Evolutionary conservation across 2,797 vertebrate species (phyloP).

Genomic region (Erithacus rubecula): DNA sequence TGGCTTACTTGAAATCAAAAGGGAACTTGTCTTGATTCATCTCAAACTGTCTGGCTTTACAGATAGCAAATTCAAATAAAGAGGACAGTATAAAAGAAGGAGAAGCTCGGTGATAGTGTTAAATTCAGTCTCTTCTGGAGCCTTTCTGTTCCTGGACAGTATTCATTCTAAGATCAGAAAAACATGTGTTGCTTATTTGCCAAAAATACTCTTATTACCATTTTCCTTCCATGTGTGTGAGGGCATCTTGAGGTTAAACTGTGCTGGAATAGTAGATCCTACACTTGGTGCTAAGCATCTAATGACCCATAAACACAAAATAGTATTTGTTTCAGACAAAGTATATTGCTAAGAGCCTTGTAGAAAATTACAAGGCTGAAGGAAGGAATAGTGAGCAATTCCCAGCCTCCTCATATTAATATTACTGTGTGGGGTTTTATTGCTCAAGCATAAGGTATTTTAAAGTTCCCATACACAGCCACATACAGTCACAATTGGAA

Average conservation of each 20-base stretch:
- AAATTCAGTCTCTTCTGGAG: background rate
- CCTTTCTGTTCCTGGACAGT: background rate
- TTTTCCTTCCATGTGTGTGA: background rate
- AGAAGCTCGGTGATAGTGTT: background rate
- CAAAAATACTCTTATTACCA: background rate
- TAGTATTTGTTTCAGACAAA: background rate
- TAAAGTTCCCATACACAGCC: background rate
- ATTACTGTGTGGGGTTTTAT: background rate
- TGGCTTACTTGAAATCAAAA: constrained; percentile 40
- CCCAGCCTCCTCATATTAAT: background rate
- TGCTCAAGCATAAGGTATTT: background rate
- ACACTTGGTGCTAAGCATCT: background rate
- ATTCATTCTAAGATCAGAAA: background rate
- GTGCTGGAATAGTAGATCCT: background rate
- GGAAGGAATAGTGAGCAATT: background rate
- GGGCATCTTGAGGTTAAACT: background rate
- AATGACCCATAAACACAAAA: background rate
- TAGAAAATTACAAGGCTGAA: background rate
- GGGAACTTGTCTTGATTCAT: constrained; percentile 5
- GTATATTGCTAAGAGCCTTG: background rate
- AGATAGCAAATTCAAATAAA: background rate
- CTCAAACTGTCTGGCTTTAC: background rate
- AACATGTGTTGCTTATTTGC: background rate
- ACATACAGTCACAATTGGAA: background rate
- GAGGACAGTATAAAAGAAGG: background rate